Evolutionary conservation across 2,888 invertebrate genomes (phyloP), one percentile per base, ranked within the genome.

Genomic region (Xestoiulus laeticollis): DNA sequence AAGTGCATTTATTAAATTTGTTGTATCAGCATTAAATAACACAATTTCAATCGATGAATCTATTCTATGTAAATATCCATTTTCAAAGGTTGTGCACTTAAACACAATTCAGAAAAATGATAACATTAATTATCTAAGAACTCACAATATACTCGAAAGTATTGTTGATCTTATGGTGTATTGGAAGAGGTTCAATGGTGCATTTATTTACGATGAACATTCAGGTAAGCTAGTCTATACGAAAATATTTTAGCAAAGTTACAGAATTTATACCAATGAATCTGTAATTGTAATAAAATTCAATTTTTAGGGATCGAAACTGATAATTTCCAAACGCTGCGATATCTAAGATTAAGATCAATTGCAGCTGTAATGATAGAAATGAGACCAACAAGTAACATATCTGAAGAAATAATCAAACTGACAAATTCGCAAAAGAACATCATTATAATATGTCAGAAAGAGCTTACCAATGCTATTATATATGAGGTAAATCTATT

Each of bases 111-210:
- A 22, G 22, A n/a, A 22, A 85, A n/a, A n/a, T 38, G 22, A 3
- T 10, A 22, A 22, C 6, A 85, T 85, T 43, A 10, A 43, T 33
- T 38, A n/a, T 10, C n/a, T 44, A 6, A 44, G n/a, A 5, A 43
- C 44, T 44, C 85, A 85, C 12, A 85, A 85, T 85, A 85, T 26
- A 22, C 85, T 85, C n/a, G 85, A 85, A 85, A 43, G 85, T 44
- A 38, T 85, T 22, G 85, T 44, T 44, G 85, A 85, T 85, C 38
- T 85, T 1, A 85, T 85, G 85, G n/a, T 38, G 26, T 85, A 38
- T 44, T 85, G 85, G 85, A 85, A 85, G 44, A 38, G 85, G 44
- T 85, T 38, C 38, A 12, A 85, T 12, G 85, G 85, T 38, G 85
- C 38, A 16, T 85, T 85, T 22, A 85, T 85, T 85, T 85, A 85